Evolutionary conservation across 2,113 vertebrate genomes (phyloP).

Genomic region (Phalacrocorax aristotelis): DNA sequence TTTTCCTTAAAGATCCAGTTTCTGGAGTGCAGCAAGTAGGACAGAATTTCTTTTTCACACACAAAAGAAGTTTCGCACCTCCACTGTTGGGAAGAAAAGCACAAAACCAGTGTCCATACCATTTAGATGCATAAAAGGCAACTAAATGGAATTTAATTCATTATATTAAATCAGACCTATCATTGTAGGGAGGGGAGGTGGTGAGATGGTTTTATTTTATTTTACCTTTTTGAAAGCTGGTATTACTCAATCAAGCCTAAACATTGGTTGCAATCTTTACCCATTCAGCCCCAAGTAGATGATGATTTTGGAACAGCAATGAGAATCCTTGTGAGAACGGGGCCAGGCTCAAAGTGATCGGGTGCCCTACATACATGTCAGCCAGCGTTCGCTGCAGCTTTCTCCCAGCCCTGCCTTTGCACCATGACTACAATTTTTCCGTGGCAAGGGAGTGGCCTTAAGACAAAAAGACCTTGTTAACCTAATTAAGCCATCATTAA

Average conservation of each 20-base stretch:
- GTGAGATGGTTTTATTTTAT: not conserved
- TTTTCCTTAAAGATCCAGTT: not conserved
- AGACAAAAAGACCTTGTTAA: not conserved
- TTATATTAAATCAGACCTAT: not conserved
- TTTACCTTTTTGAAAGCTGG: not conserved
- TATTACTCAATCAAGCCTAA: not conserved
- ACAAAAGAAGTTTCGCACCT: not conserved
- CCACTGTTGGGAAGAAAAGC: not conserved
- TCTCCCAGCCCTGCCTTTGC: not conserved
- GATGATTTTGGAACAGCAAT: not conserved
- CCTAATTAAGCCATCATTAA: not conserved
- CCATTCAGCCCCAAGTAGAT: not conserved
- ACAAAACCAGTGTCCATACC: not conserved
- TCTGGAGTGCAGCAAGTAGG: not conserved
- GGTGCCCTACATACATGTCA: not conserved
- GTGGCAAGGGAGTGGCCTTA: not conserved
- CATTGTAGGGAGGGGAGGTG: not conserved
- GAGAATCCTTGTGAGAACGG: not conserved
- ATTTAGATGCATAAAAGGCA: not conserved
- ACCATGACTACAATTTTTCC: rapidly evolving
- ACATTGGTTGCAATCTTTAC: not conserved
- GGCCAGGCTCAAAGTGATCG: not conserved
- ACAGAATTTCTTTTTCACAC: not conserved
- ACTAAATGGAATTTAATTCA: not conserved
- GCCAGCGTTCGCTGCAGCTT: not conserved